Conservation (phyloP, 1,140 invertebrate species). For the Linepithema humile region DNA sequence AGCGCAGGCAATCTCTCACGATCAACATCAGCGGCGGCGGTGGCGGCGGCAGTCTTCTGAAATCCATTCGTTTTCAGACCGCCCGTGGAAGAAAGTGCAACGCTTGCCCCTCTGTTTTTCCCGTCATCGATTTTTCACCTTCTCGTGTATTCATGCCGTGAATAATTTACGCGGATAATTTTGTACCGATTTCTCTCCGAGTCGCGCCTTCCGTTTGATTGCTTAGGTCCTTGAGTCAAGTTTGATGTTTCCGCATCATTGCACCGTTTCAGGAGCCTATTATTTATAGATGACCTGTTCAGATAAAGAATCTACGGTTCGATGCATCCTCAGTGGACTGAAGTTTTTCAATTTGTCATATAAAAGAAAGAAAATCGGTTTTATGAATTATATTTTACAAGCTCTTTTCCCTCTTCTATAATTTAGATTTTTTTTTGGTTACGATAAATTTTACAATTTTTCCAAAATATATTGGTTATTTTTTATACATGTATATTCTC, state of each 20-base stretch:
- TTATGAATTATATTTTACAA: neutral
- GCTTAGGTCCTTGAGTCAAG: conserved; percentile 52
- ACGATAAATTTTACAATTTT: neutral
- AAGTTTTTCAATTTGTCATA: conserved; percentile 39
- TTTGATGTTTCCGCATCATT: conserved; percentile 50
- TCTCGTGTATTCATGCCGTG: conserved; percentile 25
- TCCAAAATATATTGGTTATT: neutral
- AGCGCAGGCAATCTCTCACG: conserved; percentile 18
- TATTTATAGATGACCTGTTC: conserved; percentile 54
- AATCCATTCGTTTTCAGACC: conserved; percentile 73
- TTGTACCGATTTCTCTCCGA: conserved; percentile 44
- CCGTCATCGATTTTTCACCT: conserved; percentile 34
- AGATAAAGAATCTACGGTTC: conserved; percentile 46
- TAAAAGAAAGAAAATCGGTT: neutral
- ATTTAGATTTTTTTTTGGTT: neutral
- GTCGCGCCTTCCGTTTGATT: conserved; percentile 44
- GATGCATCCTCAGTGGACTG: conserved; percentile 15
- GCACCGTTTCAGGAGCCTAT: conserved; percentile 47
- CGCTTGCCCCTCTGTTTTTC: conserved; percentile 17
- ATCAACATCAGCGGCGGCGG: conserved; percentile 29
- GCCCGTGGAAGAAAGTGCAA: conserved; percentile 42
- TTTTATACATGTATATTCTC: neutral
- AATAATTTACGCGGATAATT: conserved; percentile 56
- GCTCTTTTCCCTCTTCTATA: too few relatives aligned
- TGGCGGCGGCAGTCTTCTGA: conserved; percentile 62